Evolutionary conservation across 2,888 invertebrate species (phyloP).

Genomic region (Euphydryas editha): DNA sequence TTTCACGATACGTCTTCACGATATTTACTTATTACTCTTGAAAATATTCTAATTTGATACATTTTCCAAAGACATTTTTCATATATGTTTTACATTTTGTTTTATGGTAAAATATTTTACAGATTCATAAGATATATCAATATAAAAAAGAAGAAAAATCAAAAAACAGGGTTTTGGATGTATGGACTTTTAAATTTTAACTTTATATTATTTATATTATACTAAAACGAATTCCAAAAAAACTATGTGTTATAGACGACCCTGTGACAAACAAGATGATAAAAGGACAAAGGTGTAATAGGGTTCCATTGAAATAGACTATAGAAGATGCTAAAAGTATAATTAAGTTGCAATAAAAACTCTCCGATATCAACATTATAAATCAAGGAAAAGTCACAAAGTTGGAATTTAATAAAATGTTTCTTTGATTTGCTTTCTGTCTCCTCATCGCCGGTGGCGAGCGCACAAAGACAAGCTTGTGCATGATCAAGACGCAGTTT

Average conservation of each 20-base stretch:
- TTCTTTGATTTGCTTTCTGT: constrained; percentile 36
- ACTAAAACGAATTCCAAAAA: too few species aligned
- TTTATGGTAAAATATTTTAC: neutral
- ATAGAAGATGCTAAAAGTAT: neutral
- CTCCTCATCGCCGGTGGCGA: constrained; percentile 26
- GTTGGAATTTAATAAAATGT: constrained; percentile 32
- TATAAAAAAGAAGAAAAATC: too few species aligned
- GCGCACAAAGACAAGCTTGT: constrained; percentile 17
- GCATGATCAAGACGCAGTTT: constrained; percentile 6
- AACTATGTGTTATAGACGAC: neutral
- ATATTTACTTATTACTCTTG: neutral
- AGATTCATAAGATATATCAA: neutral
- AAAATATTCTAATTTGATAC: neutral
- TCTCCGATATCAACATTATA: constrained; percentile 27
- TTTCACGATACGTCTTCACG: constrained; percentile 21
- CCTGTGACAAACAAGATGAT: neutral
- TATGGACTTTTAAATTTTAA: too few species aligned
- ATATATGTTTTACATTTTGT: too few species aligned
- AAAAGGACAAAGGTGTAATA: neutral
- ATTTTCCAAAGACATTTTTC: neutral
- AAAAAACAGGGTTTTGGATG: too few species aligned
- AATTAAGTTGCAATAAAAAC: neutral
- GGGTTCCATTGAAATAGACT: neutral
- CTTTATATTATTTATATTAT: too few species aligned
- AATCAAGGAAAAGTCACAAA: constrained; percentile 20